A percentile compares a stretch with the other conserved stretches of the same genome.
These are phyloP conservation scores for Protosalanx chinensis DNA, from an alignment of 2,797 vertebrate genomes.

Conservation along the genomic window DNA sequence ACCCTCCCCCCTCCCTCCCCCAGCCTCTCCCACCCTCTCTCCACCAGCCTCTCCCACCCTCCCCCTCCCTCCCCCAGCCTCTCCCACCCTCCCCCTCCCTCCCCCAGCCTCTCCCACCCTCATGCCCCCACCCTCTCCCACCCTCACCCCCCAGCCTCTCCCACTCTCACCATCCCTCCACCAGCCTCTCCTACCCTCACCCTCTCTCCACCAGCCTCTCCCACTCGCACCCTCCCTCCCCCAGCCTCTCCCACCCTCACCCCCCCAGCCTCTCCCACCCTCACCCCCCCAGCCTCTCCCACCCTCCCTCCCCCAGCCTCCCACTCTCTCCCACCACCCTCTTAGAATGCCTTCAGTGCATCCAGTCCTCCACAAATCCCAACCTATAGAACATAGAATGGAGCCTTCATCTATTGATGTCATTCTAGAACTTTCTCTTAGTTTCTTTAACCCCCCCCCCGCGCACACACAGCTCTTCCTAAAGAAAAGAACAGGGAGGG, in stretches of 20 bases:
- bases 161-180: too few species aligned
- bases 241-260: conserved; percentile 53
- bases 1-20: too few species aligned
- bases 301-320: not conserved
- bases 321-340: conserved; percentile 5
- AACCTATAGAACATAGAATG: conserved; percentile 50
- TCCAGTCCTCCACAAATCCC: conserved; percentile 49
- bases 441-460: conserved; percentile 21
- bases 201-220: too few species aligned
- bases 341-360: conserved; percentile 42
- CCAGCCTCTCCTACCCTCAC: too few species aligned
- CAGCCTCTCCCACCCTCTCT: too few species aligned
- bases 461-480: conserved; percentile 51
- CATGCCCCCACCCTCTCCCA: too few species aligned
- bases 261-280: conserved; percentile 1
- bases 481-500: not conserved
- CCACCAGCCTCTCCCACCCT: too few species aligned
- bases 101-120: too few species aligned
- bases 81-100: too few species aligned
- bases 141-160: too few species aligned
- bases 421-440: conserved; percentile 64
- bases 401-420: conserved; percentile 62
- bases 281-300: not conserved
- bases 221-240: not conserved
- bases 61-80: too few species aligned